phyloP scores from a whole-genome alignment of 1,140 invertebrate genomes.

The Aphis gossypii region DNA sequence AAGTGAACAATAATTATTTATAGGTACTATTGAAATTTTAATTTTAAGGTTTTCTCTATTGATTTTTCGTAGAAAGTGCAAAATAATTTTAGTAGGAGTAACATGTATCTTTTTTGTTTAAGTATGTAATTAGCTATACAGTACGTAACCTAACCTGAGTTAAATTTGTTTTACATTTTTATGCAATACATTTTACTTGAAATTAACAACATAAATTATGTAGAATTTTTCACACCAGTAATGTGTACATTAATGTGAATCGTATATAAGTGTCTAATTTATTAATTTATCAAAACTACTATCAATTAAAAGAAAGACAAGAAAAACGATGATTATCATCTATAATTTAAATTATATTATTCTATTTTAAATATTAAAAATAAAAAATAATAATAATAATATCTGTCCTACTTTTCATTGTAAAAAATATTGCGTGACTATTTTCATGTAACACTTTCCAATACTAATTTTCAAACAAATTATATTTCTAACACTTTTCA shows the following conservation, averaged over 20 bases:
- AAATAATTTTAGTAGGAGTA: no score
- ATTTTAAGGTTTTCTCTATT: no score
- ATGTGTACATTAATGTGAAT: background rate
- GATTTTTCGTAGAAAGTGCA: no score
- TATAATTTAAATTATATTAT: background rate
- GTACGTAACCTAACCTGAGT: no score
- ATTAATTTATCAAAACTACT: background rate
- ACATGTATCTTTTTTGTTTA: no score
- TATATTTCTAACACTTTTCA: background rate
- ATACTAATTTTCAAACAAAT: background rate
- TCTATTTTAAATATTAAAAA: background rate
- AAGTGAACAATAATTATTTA: no score
- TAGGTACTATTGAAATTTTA: no score
- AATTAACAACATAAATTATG: background rate
- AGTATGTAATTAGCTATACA: no score
- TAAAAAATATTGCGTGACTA: background rate
- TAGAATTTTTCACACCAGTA: background rate
- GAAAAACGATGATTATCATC: background rate
- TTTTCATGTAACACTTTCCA: background rate
- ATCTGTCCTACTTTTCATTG: background rate
- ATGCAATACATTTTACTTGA: background rate
- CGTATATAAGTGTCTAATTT: background rate
- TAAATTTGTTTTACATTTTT: no score
- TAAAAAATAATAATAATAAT: background rate
- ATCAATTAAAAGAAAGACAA: background rate